phyloP scores from a whole-genome alignment of 2,113 vertebrate genomes.

The Aegotheles bennettii region DNA sequence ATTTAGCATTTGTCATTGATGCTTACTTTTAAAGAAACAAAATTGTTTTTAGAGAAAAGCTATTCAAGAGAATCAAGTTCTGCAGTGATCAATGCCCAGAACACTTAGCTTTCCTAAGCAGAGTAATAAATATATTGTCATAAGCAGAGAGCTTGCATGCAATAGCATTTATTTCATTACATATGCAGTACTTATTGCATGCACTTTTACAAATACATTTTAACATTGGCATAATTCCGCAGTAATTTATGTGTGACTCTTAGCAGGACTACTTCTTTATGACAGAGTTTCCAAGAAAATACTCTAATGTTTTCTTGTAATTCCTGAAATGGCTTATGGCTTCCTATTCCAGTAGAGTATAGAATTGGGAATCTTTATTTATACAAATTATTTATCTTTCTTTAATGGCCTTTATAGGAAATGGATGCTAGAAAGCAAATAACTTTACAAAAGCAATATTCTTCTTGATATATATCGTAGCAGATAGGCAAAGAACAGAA shows the following conservation, averaged over 20 bases:
- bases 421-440: constrained; percentile 6
- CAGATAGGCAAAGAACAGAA: constrained; percentile 7
- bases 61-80: constrained; percentile 56
- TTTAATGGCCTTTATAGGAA: constrained; percentile 58
- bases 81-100: constrained; percentile 53
- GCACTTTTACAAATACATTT: constrained; percentile 44
- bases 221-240: constrained; percentile 28
- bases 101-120: constrained; percentile 33
- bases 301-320: constrained; percentile 47
- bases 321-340: constrained; percentile 24
- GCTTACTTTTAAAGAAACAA: constrained; percentile 33
- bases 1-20: constrained; percentile 34
- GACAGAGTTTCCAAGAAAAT: constrained; percentile 57
- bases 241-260: constrained; percentile 52
- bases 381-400: constrained; percentile 58
- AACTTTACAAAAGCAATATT: constrained; percentile 32
- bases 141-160: constrained; percentile 1
- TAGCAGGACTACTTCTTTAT: constrained; percentile 26
- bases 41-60: constrained; percentile 14
- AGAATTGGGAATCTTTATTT: constrained; percentile 49
- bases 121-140: constrained; percentile 53
- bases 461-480: not conserved
- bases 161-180: constrained; percentile 60
- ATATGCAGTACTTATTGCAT: constrained; percentile 45
- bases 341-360: constrained; percentile 31